phyloP scores from a whole-genome alignment of 2,888 invertebrate species.

The Chymomyza procnemis region DNA sequence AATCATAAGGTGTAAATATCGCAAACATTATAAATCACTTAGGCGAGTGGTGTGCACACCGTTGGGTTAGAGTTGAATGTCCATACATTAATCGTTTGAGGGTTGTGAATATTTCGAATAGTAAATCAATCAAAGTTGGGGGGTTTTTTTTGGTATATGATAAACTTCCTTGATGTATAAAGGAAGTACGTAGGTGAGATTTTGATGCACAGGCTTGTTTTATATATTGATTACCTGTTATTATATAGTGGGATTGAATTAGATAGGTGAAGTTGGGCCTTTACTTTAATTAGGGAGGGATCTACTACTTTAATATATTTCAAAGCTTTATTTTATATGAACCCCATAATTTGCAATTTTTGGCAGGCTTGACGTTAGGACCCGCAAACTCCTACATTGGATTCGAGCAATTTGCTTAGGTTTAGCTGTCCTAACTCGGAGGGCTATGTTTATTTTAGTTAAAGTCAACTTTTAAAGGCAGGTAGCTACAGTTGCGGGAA shows the following conservation, averaged over 20 bases:
- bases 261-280: background rate
- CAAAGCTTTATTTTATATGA: too few relatives aligned
- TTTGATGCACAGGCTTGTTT: background rate
- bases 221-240: background rate
- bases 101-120: background rate
- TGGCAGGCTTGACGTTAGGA: too few relatives aligned
- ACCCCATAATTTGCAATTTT: too few relatives aligned
- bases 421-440: too few relatives aligned
- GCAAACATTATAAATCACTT: slow-evolving; percentile 34
- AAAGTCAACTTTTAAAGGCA: too few relatives aligned
- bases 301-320: too few relatives aligned
- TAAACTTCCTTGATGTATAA: background rate
- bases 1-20: slow-evolving; percentile 24
- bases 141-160: background rate
- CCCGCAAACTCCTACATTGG: too few relatives aligned
- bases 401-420: too few relatives aligned
- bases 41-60: background rate
- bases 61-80: background rate
- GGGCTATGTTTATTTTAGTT: too few relatives aligned
- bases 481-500: too few relatives aligned
- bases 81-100: background rate
- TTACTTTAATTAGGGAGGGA: too few relatives aligned
- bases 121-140: background rate
- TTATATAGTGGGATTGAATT: background rate
- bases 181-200: background rate